A percentile compares a stretch with the other conserved stretches of the same genome.
These are phyloP conservation scores for Dasyurus viverrinus DNA, from an alignment of 2,113 vertebrate species.

Conservation along the genomic window DNA sequence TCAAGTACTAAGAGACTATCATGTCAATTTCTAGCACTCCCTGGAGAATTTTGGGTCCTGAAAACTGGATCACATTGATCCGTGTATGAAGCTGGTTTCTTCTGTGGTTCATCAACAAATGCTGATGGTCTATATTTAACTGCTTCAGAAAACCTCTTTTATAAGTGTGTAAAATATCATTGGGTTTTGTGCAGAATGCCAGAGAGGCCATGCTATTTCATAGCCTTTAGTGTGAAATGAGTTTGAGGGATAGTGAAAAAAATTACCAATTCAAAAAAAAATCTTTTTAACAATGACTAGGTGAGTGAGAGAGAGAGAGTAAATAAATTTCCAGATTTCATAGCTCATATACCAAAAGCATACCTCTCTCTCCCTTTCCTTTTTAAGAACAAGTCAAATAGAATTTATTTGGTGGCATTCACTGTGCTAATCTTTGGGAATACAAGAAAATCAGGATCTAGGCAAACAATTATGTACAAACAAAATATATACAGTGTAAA, in stretches of 20 bases:
- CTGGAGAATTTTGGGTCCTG: slow-evolving; percentile 49
- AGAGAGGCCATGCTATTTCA: neutral
- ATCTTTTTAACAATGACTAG: neutral
- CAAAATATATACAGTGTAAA: neutral
- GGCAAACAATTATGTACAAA: neutral
- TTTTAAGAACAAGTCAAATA: neutral
- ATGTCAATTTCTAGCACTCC: slow-evolving; percentile 57
- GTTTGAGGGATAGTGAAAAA: neutral
- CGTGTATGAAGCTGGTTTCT: slow-evolving; percentile 45
- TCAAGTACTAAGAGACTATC: slow-evolving; percentile 47
- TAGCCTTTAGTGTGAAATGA: neutral
- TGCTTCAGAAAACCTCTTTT: slow-evolving; percentile 41
- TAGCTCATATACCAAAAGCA: neutral
- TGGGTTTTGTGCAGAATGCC: neutral
- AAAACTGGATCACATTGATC: slow-evolving; percentile 63
- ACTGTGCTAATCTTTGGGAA: neutral
- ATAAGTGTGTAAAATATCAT: neutral
- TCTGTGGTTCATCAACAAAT: slow-evolving; percentile 54
- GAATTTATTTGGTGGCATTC: neutral
- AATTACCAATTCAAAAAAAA: neutral
- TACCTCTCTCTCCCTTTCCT: neutral
- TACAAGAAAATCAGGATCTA: neutral
- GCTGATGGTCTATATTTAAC: slow-evolving; percentile 48
- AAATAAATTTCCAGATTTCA: neutral
- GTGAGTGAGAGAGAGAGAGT: neutral